phyloP scores from a whole-genome alignment of 2,113 vertebrate species.

The Tachysurus fulvidraco region DNA sequence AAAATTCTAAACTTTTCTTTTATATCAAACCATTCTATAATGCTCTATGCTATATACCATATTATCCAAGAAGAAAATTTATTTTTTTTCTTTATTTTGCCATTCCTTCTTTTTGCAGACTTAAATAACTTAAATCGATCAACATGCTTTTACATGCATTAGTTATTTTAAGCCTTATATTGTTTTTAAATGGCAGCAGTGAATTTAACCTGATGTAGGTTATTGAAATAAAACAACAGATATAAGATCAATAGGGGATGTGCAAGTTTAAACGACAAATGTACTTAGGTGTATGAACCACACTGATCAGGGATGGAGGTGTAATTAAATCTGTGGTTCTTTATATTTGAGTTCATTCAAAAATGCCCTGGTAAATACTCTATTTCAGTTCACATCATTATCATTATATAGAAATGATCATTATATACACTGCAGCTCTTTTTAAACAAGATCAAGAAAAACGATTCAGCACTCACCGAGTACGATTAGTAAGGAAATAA shows the following conservation, averaged over 20 bases:
- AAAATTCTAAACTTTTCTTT: background rate
- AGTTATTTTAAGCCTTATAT: background rate
- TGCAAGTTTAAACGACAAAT: background rate
- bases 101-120: background rate
- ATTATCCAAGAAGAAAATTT: too few relatives aligned
- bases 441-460: background rate
- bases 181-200: background rate
- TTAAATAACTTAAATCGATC: background rate
- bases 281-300: background rate
- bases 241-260: background rate
- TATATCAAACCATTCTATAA: background rate
- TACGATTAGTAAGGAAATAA: conserved; percentile 61
- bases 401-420: background rate
- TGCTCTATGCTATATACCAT: background rate
- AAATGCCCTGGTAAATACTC: background rate
- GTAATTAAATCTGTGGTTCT: background rate
- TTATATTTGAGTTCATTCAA: background rate
- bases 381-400: background rate
- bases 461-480: conserved; percentile 61
- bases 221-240: background rate
- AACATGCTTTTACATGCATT: background rate
- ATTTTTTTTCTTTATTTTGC: background rate
- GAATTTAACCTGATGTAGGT: background rate
- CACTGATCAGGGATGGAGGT: background rate
- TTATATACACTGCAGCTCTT: background rate